phyloP scores from a whole-genome alignment of 2,797 vertebrate species.

The Micromesistius poutassou region DNA sequence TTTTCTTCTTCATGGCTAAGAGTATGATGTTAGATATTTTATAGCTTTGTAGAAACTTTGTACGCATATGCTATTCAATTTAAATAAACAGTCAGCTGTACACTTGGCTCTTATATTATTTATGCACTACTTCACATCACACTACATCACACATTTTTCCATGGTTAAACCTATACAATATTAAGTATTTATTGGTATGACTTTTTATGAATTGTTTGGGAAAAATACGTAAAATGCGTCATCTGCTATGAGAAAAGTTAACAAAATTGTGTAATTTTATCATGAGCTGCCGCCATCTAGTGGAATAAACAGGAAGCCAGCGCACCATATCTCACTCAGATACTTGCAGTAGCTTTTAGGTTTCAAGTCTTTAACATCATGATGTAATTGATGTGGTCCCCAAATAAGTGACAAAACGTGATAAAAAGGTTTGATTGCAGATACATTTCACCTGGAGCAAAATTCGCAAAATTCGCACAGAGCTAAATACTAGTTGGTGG shows the following conservation, averaged over 20 bases:
- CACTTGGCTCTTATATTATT: constrained; percentile 24
- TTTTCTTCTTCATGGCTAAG: constrained; percentile 87
- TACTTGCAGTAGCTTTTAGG: not conserved
- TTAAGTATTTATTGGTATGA: not conserved
- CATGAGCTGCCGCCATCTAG: not conserved
- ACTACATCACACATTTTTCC: no score
- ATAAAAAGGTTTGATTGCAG: not conserved
- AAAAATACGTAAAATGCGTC: not conserved
- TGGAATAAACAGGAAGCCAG: not conserved
- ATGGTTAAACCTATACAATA: not conserved
- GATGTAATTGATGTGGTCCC: not conserved
- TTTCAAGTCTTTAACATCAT: not conserved
- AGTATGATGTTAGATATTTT: constrained; percentile 92
- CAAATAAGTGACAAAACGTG: not conserved
- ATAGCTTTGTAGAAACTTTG: constrained; percentile 99
- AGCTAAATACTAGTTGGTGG: no score
- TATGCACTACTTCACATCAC: no score
- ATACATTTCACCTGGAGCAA: not conserved
- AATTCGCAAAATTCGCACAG: no score
- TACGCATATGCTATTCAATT: constrained; percentile 96
- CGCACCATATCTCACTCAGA: not conserved
- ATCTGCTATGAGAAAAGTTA: not conserved
- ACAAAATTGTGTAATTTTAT: not conserved
- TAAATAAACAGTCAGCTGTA: constrained; percentile 81
- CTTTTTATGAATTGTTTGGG: not conserved